Evolutionary conservation across 1,140 invertebrate species (phyloP).

Genomic region (Brachionus plicatilis): DNA sequence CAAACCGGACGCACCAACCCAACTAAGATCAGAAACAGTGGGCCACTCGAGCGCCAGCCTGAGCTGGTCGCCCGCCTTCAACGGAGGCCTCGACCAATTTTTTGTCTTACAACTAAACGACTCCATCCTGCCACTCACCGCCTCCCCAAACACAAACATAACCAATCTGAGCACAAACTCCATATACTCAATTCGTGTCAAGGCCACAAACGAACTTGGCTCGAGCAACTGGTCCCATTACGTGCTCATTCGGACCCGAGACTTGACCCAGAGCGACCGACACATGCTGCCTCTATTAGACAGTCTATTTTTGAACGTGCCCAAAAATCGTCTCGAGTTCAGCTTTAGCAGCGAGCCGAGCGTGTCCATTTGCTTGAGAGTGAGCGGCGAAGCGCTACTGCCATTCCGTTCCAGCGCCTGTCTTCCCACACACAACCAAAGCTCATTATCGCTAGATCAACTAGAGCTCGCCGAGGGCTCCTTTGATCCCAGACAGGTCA

Average conservation of each 20-base stretch:
- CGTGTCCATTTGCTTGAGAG: not conserved
- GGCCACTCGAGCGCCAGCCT: not conserved
- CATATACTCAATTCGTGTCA: not conserved
- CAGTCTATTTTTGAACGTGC: slow-evolving; percentile 12
- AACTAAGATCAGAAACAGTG: not conserved
- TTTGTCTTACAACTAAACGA: slow-evolving; percentile 34
- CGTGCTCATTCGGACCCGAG: not conserved
- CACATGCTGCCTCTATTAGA: not conserved
- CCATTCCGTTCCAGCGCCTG: not conserved
- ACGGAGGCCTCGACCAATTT: not conserved
- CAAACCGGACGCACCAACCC: not conserved
- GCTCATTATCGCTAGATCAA: not conserved
- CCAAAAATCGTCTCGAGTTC: slow-evolving; percentile 24
- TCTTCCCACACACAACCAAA: not conserved
- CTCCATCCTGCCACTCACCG: not conserved
- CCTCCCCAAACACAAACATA: not conserved
- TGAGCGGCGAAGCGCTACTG: not conserved
- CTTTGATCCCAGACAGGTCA: not conserved
- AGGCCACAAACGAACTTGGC: not conserved
- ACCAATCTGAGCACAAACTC: not conserved
- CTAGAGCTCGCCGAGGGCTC: not conserved
- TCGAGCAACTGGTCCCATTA: slow-evolving; percentile 17
- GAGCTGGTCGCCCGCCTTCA: not conserved
- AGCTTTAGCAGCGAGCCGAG: not conserved
- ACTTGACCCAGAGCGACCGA: not conserved